Base-by-base conservation (phyloP, 2,797 vertebrate genomes). In the Ptychobarbus kaznakovi region DNA sequence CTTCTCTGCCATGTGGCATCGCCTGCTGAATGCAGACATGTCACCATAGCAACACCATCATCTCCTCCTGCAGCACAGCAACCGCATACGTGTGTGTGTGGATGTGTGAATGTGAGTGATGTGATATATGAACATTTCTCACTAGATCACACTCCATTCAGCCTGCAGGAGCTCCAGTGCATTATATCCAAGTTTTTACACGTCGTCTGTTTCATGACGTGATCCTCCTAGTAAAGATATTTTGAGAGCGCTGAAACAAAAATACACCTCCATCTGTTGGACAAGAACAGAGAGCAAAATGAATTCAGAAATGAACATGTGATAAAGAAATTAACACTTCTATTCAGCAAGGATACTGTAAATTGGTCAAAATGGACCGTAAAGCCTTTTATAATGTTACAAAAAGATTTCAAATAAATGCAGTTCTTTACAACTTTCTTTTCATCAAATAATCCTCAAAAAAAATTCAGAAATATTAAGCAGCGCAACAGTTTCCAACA, bases 31-130 rank as follows among this genome's bases (percentile, higher is more conserved):
- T 87, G 58, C 77, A 25, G 69, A 38, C 82, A 66, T 46, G 38
- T 87, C 61, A 56, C 86, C 77, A 87, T 87, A 72, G 76, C 86
- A 86, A 87, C 76, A 61, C 76, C 76, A 76, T 84, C 82, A 12
- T 79, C 53, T 42, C 51, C 66, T 69, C 3, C 80, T 68, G 70
- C 70, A 28, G 53, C 68, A 72, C 18, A 1, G 65, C 40, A 58
- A 42, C 66, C 6, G 18, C 18, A 6, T 32, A 75, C 73, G 80
- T 56, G 44, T 40, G 22, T 70, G 58, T 68, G 56, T 44, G 49
- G 22, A 32, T 56, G 63, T 58, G 75, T 84, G n/a, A 42, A 38
- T 46, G 83, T 53, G 56, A 73, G 28, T 53, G 69, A 66, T 75
- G 63, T 75, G 49, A 68, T 53, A 20, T 78, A 28, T 84, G 61